These are phyloP conservation scores for Vanessa tameamea DNA, from an alignment of 1,140 invertebrate genomes.

Conservation along the genomic window DNA sequence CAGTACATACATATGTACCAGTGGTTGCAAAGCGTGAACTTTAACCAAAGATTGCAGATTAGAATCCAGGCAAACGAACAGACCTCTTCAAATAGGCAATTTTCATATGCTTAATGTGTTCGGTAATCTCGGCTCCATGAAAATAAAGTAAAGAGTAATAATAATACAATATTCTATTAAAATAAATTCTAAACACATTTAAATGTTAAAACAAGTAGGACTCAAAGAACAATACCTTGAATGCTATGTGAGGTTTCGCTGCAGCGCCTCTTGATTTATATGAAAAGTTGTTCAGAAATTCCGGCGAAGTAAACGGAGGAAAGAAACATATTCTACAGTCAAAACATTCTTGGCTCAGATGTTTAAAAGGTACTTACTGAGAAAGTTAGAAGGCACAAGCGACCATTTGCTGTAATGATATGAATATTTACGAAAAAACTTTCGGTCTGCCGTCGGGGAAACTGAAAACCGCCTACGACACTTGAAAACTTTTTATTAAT, in stretches of 20 bases:
- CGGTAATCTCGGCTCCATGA: too few relatives aligned
- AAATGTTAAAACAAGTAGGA: not conserved
- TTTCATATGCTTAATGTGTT: too few relatives aligned
- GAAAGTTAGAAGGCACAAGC: conserved; percentile 17
- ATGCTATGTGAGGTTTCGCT: conserved; percentile 41
- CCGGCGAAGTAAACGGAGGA: conserved; percentile 47
- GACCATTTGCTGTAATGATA: conserved; percentile 14
- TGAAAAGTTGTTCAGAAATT: conserved; percentile 66
- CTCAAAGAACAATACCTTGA: conserved; percentile 16
- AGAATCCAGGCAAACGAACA: too few relatives aligned
- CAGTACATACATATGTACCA: too few relatives aligned
- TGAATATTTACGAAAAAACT: conserved; percentile 17
- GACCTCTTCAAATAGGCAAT: too few relatives aligned
- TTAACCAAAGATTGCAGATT: too few relatives aligned
- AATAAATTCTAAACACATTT: too few relatives aligned
- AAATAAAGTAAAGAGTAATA: too few relatives aligned
- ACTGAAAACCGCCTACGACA: conserved; percentile 10
- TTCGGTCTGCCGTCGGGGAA: conserved; percentile 1
- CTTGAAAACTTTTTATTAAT: conserved; percentile 7
- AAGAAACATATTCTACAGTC: conserved; percentile 55
- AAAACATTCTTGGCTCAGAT: conserved; percentile 50
- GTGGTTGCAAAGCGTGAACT: too few relatives aligned
- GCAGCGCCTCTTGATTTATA: conserved; percentile 68
- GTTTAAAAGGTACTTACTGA: conserved; percentile 38
- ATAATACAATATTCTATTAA: too few relatives aligned